Conservation (phyloP, 2,113 vertebrate species). For the Cheilinus undulatus region DNA sequence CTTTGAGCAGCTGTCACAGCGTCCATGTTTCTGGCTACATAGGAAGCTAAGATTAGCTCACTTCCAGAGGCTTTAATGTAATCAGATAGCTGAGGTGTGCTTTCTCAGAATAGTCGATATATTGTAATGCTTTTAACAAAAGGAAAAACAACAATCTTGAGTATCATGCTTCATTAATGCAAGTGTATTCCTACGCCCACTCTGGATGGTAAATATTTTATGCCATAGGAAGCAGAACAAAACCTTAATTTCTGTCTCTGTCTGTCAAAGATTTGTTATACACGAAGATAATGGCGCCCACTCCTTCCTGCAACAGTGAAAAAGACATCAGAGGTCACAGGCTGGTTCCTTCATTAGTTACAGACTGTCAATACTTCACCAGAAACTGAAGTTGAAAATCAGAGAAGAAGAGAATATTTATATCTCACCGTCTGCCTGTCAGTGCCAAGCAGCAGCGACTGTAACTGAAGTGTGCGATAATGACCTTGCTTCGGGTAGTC, state of each 20-base stretch:
- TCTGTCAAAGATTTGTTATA: conserved; percentile 31
- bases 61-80: too few species aligned
- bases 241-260: conserved; percentile 36
- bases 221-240: conserved; percentile 25
- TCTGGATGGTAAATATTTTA: conserved; percentile 48
- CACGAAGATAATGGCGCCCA: conserved; percentile 7
- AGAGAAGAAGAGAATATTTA: conserved; percentile 55
- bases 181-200: conserved; percentile 25
- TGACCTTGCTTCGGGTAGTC: conserved; percentile 74
- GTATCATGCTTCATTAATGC: conserved; percentile 20
- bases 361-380: conserved; percentile 49
- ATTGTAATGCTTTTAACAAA: neutral
- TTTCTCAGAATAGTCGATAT: too few species aligned
- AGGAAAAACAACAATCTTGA: conserved; percentile 6
- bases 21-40: too few species aligned
- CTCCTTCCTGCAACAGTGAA: conserved; percentile 9
- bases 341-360: conserved; percentile 31
- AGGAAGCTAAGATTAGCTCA: too few species aligned
- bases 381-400: conserved; percentile 42
- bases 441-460: conserved; percentile 58
- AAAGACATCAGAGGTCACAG: conserved; percentile 50
- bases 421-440: conserved; percentile 47
- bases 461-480: conserved; percentile 67
- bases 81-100: too few species aligned
- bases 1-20: too few species aligned